Conservation (phyloP, 1,140 invertebrate species). For the Trigoniulus corallinus region DNA sequence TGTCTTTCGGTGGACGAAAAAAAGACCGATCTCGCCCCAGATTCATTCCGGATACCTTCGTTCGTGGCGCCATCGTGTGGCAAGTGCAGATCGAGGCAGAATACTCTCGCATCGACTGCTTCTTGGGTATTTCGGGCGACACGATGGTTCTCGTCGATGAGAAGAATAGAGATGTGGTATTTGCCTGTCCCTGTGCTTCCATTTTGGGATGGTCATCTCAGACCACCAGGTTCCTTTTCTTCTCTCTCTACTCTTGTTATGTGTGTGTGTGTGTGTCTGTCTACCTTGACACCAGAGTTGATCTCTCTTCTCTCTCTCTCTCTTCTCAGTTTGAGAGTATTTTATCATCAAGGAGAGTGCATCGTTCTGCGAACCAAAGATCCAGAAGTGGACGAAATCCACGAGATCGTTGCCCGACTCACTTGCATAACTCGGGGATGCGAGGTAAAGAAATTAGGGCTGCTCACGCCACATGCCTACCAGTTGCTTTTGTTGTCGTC, state of each 20-base stretch:
- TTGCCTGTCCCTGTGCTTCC: conserved; percentile 63
- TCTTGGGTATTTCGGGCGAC: conserved; percentile 72
- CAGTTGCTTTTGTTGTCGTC: neutral
- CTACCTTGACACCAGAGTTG: too few relatives aligned
- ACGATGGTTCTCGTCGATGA: conserved; percentile 75
- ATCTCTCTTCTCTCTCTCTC: too few relatives aligned
- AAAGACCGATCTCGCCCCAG: conserved; percentile 44
- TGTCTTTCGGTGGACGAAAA: conserved; percentile 51
- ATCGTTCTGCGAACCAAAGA: conserved; percentile 36
- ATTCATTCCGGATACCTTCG: conserved; percentile 43
- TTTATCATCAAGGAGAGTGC: conserved; percentile 60
- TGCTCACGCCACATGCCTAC: neutral
- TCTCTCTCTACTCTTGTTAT: neutral
- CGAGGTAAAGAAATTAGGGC: conserved; percentile 31
- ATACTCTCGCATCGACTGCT: conserved; percentile 51
- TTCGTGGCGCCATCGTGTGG: conserved; percentile 58
- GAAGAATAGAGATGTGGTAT: conserved; percentile 60
- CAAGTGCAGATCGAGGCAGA: conserved; percentile 44
- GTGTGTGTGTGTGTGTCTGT: too few relatives aligned
- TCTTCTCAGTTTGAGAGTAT: conserved; percentile 33
- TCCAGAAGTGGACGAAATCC: conserved; percentile 50
- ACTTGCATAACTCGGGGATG: conserved; percentile 52
- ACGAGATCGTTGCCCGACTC: conserved; percentile 56
- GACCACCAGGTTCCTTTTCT: conserved; percentile 34
- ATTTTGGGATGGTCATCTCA: conserved; percentile 65